Evolutionary conservation across 2,888 invertebrate species (phyloP).

Genomic region (Criorhina ranunculi): DNA sequence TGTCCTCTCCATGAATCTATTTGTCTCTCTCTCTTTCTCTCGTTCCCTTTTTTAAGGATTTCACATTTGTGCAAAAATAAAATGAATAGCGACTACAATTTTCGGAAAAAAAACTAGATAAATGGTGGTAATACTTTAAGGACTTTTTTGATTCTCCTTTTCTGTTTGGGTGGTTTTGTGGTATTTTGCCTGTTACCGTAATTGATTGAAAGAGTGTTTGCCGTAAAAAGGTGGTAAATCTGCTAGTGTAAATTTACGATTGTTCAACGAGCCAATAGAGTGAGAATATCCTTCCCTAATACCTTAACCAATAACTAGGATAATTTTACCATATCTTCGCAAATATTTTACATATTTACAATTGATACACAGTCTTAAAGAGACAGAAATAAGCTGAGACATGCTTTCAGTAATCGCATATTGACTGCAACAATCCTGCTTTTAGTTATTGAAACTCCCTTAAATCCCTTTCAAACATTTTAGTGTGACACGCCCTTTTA

Average conservation of each 20-base stretch:
- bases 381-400: too few relatives aligned
- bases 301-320: not conserved
- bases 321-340: too few relatives aligned
- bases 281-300: not conserved
- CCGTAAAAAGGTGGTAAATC: constrained; percentile 17
- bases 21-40: not conserved
- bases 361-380: too few relatives aligned
- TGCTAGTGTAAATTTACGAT: constrained; percentile 1
- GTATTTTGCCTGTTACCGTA: constrained; percentile 16
- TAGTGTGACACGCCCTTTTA: too few relatives aligned
- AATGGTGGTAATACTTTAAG: constrained; percentile 23
- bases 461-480: too few relatives aligned
- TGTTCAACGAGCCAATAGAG: not conserved
- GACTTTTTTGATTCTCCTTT: constrained; percentile 15
- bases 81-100: constrained; percentile 24
- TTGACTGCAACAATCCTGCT: too few relatives aligned
- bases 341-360: too few relatives aligned
- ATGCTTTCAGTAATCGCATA: too few relatives aligned
- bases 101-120: constrained; percentile 8
- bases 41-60: not conserved
- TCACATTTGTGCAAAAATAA: not conserved
- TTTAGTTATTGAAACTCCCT: too few relatives aligned
- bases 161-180: constrained; percentile 1
- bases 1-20: not conserved
- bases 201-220: constrained; percentile 24